phyloP scores from a whole-genome alignment of 2,797 vertebrate genomes.

The Coccyzus lansbergi region DNA sequence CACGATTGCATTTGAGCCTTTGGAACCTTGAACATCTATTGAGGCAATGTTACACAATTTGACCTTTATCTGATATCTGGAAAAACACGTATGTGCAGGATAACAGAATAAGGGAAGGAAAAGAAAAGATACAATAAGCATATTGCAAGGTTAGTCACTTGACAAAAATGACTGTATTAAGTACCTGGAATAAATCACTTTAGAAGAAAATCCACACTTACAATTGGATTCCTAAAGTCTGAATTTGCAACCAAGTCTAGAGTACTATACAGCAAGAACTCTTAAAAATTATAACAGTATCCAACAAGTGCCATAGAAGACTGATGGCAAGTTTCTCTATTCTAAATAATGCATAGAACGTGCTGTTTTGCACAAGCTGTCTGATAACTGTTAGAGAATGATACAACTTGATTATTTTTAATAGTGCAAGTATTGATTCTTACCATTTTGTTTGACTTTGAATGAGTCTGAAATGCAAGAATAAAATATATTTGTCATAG shows the following conservation, averaged over 20 bases:
- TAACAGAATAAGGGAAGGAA: background rate
- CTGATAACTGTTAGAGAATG: background rate
- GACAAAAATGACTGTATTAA: background rate
- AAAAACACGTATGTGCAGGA: background rate
- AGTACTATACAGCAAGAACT: background rate
- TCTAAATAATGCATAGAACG: background rate
- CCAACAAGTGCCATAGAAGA: background rate
- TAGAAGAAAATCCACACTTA: background rate
- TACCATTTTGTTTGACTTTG: background rate
- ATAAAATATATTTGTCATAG: background rate
- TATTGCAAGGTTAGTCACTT: background rate
- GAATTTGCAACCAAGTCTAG: background rate
- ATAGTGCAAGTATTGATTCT: background rate
- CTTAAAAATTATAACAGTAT: background rate
- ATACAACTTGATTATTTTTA: background rate
- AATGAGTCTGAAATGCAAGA: background rate
- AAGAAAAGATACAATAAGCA: background rate
- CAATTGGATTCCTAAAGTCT: background rate
- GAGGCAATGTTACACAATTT: background rate
- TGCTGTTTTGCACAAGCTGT: background rate
- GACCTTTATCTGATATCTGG: background rate
- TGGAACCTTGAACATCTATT: background rate
- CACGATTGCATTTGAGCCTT: background rate
- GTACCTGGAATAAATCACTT: background rate
- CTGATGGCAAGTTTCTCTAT: background rate